phyloP scores from a whole-genome alignment of 1,140 invertebrate genomes.

The Drosophila burlai region DNA sequence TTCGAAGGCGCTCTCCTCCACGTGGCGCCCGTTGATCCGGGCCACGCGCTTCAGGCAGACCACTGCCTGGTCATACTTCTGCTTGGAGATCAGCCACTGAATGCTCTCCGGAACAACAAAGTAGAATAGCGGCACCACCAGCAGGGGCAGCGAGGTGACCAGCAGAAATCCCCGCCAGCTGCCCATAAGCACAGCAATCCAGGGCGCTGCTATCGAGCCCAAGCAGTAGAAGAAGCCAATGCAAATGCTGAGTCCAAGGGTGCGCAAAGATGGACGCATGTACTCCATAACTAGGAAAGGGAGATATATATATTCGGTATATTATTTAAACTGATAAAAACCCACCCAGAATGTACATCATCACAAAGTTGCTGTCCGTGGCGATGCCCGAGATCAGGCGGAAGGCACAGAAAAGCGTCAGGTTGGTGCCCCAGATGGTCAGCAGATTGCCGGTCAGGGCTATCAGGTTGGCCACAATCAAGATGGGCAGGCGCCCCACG shows the following conservation, averaged over 20 bases:
- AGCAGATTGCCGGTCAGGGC: constrained; percentile 86
- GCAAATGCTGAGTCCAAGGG: constrained; percentile 87
- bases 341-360: constrained; percentile 88
- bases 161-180: constrained; percentile 87
- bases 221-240: constrained; percentile 87
- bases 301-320: not conserved
- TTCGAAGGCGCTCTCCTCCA: constrained; percentile 83
- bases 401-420: constrained; percentile 85
- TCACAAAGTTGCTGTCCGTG: constrained; percentile 87
- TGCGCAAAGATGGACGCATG: constrained; percentile 86
- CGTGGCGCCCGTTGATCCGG: constrained; percentile 86
- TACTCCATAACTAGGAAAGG: constrained; percentile 87
- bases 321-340: not conserved
- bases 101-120: constrained; percentile 88
- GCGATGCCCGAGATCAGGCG: constrained; percentile 87
- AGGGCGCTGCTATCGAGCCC: constrained; percentile 86
- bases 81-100: constrained; percentile 87
- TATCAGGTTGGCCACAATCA: constrained; percentile 86
- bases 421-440: constrained; percentile 86
- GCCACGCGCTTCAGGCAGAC: constrained; percentile 86
- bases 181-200: constrained; percentile 86
- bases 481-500: constrained; percentile 87
- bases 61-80: constrained; percentile 86
- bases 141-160: constrained; percentile 86
- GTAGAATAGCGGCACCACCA: constrained; percentile 85